Evolutionary conservation across 2,888 invertebrate species (phyloP), one percentile per base, ranked within the genome.

Genomic region (Callyntrura sp.): DNA sequence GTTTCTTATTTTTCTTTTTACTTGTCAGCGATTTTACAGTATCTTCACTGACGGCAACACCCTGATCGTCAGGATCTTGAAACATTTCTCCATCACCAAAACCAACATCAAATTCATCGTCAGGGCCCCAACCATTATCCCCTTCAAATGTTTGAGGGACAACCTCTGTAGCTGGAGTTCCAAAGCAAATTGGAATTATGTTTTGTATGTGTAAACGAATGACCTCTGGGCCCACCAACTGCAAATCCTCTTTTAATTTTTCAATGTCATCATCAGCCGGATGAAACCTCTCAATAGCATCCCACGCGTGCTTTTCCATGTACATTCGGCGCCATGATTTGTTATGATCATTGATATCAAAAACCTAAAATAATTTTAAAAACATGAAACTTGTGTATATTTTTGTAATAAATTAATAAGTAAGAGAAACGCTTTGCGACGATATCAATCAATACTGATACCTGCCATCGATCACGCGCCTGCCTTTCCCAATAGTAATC

Each of bases 181-280:
- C 93, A 65, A 92, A 93, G 68, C 93, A 93, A 79, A 86, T 85
- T 20, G 93, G 93, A 84, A 93, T 91, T 0, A 93, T 48, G 78
- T 92, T 92, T 17, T 91, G 84, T 9, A 93, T 84, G 9, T 86
- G 84, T 9, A 93, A 65, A n/a, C 90, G 55, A n/a, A 90, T 88
- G 4, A 92, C 91, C 48, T 91, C 90, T 0, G 85, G 11, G 11
- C 88, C 91, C 0, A 90, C 92, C 14, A 92, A n/a, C 9, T 92
- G 85, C 35, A 93, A 68, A 11, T 90, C 78, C 76, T 91, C 88
- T 8, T 91, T 84, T 11, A 93, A 48, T 8, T 89, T 73, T 1
- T 88, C 79, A 11, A 91, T 20, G 8, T 91, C 87, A 35, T 91
- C 91, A 62, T 92, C 92, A 0, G 90, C 89, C 0, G 93, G 93